Base-by-base conservation (phyloP, 2,113 vertebrate species). In the Cyanocitta stelleri region DNA sequence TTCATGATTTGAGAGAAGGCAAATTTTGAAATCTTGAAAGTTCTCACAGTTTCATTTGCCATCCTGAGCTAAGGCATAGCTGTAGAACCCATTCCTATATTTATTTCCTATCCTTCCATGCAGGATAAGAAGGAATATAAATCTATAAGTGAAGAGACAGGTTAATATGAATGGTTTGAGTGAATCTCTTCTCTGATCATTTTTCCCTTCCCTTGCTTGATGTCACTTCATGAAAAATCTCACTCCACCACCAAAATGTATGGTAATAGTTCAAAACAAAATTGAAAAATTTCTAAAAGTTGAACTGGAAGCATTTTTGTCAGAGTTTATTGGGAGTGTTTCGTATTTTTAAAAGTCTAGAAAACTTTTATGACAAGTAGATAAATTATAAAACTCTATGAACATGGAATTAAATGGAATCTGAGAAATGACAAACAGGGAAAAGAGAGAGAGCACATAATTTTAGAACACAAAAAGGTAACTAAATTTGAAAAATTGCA, bases 401-500 rank as follows among this genome's bases (percentile, higher is more conserved):
- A 98, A 97, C 85, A 9, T 90, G 97, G 96, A 97, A 98, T 98
- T 98, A 98, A 98, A 98, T 97, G 97, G 97, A 96, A 97, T 92
- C 97, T 95, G 95, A 97, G 96, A 95, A 97, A 96, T 98, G 98
- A 98, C 98, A 98, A 98, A 98, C 98, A 97, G 97, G 96, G 96
- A 91, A 90, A 95, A 95, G 97, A 82, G 93, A 97, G 97, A 97
- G 97, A 98, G 98, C 97, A 94, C 98, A 95, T 98, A 98, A 98
- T 98, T 98, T 98, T 98, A 98, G 97, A 98, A 98, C 97, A 98
- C 95, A 97, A 95, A 97, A 97, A 97, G 97, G 97, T 97, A 98
- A 98, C 97, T 97, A 98, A 98, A 98, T 98, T 98, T 98, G 97
- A 98, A 98, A 98, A 98, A 98, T 98, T 97, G 97, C 98, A 98